Conservation (phyloP, 2,888 invertebrate genomes). For the Melanostoma mellinum region DNA sequence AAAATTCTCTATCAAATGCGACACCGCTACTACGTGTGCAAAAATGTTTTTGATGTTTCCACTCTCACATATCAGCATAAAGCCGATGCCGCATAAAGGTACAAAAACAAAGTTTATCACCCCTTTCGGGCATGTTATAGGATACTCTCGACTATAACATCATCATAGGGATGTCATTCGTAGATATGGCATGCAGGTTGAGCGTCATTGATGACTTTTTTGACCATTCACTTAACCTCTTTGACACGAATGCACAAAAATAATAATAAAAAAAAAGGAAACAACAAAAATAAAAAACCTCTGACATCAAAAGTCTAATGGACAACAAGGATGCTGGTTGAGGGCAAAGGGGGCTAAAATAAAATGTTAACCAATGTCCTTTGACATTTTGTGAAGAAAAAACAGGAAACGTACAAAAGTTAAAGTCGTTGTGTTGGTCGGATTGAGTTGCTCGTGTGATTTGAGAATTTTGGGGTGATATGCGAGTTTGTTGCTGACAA, state of each 20-base stretch:
- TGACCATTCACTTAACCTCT: conserved; percentile 75
- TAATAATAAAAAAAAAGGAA: conserved; percentile 32
- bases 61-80: conserved; percentile 26
- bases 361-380: conserved; percentile 72
- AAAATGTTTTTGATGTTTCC: conserved; percentile 75
- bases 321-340: conserved; percentile 59
- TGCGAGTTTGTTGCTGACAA: neutral
- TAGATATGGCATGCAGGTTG: conserved; percentile 59
- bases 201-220: conserved; percentile 72
- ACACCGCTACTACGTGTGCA: conserved; percentile 52
- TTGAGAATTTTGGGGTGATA: neutral
- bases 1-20: conserved; percentile 65
- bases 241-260: conserved; percentile 68
- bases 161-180: conserved; percentile 44
- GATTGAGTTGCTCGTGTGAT: neutral
- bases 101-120: conserved; percentile 70
- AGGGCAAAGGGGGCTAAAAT: conserved; percentile 42
- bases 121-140: conserved; percentile 66
- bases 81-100: conserved; percentile 45
- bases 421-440: neutral
- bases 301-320: conserved; percentile 70
- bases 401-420: conserved; percentile 40
- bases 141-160: conserved; percentile 22
- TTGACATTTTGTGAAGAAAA: conserved; percentile 63
- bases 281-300: conserved; percentile 39